Percentiles rank a stretch among this genome's conserved stretches.
Evolutionary conservation across 1,140 invertebrate species (phyloP).

Genomic region (Streblospio benedicti): DNA sequence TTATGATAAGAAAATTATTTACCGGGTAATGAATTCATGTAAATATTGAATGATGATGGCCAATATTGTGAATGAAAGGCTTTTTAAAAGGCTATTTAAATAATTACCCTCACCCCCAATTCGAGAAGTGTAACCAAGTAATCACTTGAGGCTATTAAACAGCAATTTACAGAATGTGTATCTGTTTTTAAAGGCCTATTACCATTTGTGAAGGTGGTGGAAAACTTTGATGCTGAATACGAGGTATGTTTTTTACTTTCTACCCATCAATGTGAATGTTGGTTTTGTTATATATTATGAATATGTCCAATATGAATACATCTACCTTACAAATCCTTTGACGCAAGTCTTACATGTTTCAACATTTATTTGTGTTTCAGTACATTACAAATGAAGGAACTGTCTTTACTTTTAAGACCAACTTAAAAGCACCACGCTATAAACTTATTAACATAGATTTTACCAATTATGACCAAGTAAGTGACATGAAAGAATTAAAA

Average conservation of each 20-base stretch:
- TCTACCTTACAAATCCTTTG: slow-evolving; percentile 9
- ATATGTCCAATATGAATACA: neutral
- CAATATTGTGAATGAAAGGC: too few relatives aligned
- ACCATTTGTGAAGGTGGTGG: slow-evolving; percentile 61
- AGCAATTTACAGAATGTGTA: too few relatives aligned
- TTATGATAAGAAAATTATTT: too few relatives aligned
- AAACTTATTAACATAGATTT: slow-evolving; percentile 81
- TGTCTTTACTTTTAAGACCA: slow-evolving; percentile 80
- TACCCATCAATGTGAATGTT: too few relatives aligned
- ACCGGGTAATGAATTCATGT: too few relatives aligned
- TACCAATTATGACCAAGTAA: slow-evolving; percentile 55
- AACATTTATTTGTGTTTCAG: slow-evolving; percentile 49
- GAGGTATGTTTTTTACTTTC: slow-evolving; percentile 56
- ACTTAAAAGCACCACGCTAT: slow-evolving; percentile 87
- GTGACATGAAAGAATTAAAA: too few relatives aligned
- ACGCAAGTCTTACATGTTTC: neutral
- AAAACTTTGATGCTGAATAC: slow-evolving; percentile 88
- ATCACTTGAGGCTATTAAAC: too few relatives aligned
- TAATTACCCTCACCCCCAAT: too few relatives aligned
- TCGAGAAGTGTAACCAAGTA: too few relatives aligned
- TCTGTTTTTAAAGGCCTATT: slow-evolving; percentile 38
- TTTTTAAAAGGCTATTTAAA: too few relatives aligned
- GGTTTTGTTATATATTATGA: neutral
- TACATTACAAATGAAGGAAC: slow-evolving; percentile 83
- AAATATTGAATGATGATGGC: too few relatives aligned